Conservation (phyloP, 2,888 invertebrate genomes). For the Ischnus inquisitorius region DNA sequence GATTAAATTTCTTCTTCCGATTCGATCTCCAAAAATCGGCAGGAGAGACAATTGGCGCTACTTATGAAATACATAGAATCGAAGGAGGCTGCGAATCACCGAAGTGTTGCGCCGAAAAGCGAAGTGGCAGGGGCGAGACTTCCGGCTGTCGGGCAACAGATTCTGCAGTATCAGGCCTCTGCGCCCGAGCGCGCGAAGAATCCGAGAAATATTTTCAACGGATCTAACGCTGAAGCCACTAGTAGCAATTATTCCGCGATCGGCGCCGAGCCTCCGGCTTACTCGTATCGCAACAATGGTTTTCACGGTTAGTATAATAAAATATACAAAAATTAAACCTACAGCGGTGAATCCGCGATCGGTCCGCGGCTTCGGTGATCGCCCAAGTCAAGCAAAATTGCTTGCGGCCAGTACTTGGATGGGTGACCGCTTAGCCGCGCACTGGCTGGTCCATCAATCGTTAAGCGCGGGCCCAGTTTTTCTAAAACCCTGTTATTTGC, state of each 20-base stretch:
- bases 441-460: too few species aligned
- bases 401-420: too few species aligned
- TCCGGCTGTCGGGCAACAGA: slow-evolving; percentile 33
- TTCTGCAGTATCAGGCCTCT: slow-evolving; percentile 65
- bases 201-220: slow-evolving; percentile 31
- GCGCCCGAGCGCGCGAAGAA: slow-evolving; percentile 39
- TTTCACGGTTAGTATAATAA: slow-evolving; percentile 22
- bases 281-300: slow-evolving; percentile 23
- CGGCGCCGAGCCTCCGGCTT: not conserved
- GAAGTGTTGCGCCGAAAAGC: slow-evolving; percentile 9
- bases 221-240: not conserved
- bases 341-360: too few species aligned
- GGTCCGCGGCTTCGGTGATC: too few species aligned
- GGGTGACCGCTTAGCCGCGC: too few species aligned
- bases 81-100: slow-evolving; percentile 66
- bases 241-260: slow-evolving; percentile 13
- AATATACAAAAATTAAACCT: too few species aligned
- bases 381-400: too few species aligned
- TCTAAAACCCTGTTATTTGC: too few species aligned
- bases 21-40: not conserved
- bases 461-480: too few species aligned
- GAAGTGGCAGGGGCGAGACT: slow-evolving; percentile 17
- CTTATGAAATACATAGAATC: slow-evolving; percentile 74
- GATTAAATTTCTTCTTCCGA: slow-evolving; percentile 9
- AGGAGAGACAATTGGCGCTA: slow-evolving; percentile 73